Evolutionary conservation across 1,140 invertebrate species (phyloP), one percentile per base, ranked within the genome.

Genomic region (Drosophila sp.): DNA sequence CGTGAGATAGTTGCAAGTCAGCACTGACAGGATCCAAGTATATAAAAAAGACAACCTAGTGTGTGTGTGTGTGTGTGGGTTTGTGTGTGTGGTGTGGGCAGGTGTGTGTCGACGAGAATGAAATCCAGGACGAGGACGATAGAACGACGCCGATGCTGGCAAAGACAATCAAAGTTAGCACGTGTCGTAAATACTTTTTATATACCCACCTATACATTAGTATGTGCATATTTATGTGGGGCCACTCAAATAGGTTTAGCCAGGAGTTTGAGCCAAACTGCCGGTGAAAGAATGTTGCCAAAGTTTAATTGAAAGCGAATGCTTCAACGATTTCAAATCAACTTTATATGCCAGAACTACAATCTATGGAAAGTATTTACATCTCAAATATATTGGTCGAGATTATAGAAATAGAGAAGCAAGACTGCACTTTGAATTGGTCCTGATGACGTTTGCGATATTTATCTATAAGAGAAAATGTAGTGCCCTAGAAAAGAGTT

Each of bases 81-180:
- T 5, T 60, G 32, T 60, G 32, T 25, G 25, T 27, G 35, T 58
- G 35, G 35, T 30, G 30, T 60, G 7, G 38, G 32, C 10, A 11
- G 23, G 44, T 38, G 40, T 61, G 60, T 11, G 38, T 29, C 33
- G 25, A 41, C 3, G 23, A 41, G 8, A 6, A n/a, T 25, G 58
- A 40, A 3, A n/a, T 11, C 35, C 8, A 38, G 35, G 11, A 38
- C 35, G 10, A 38, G 35, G 35, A 38, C 35, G 35, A 38, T 38
- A 38, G 23, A 44, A 61, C 11, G 60, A 61, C 25, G 60, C 17
- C 40, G 10, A 61, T 38, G 60, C 35, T 41, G 63, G 73, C 74
- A 70, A 77, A 76, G 66, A 77, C 74, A 77, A 77, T 77, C 73
- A 77, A 65, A 77, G 73, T 76, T 76, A 76, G 74, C 73, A 76